Evolutionary conservation across 1,140 invertebrate species (phyloP), one percentile per base, ranked within the genome.

Genomic region (Penaeus japonicus): DNA sequence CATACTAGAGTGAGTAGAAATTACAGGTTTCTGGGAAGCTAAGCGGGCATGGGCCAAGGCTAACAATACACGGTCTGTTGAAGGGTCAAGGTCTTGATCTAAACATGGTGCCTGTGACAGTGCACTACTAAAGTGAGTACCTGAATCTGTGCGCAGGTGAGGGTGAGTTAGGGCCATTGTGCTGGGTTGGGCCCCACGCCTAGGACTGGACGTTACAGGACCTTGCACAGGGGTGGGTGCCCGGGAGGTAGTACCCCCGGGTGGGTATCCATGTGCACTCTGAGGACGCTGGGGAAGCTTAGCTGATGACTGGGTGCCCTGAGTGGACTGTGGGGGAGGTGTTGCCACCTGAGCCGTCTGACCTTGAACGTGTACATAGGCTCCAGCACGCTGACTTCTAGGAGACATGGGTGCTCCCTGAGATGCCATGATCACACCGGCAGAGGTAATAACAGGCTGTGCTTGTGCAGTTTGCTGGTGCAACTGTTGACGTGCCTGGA

Each of bases 191-290:
- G 59, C 85, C 78, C 88, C 85, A 39, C 88, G 90, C 32, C 85
- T 85, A 47, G 90, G 89, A 53, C 85, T 89, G 39, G 89, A 89
- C 35, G 90, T 90, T 32, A 85, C 88, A 57, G 85, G 85, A 30
- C 90, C 90, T 80, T 90, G 90, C 39, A 90, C 84, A 35, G 90
- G 90, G 39, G 90, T 90, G 32, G 89, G 89, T 83, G 90, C 90
- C 70, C 90, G 85, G 53, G 90, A 90, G 39, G 90, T 89, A 18
- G 89, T 80, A 32, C 84, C 70, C 39, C 84, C 70, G 65, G 85
- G 57, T 35, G 85, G 77, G 47, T 86, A 86, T 15, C 85, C 85
- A 39, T 86, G 85, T 80, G 85, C 77, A 79, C 78, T 86, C 57
- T 86, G 85, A 70, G 87, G 73, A 47, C 87, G 83, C 30, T 12